phyloP scores from a whole-genome alignment of 2,888 invertebrate species.

The Plebejus argus region DNA sequence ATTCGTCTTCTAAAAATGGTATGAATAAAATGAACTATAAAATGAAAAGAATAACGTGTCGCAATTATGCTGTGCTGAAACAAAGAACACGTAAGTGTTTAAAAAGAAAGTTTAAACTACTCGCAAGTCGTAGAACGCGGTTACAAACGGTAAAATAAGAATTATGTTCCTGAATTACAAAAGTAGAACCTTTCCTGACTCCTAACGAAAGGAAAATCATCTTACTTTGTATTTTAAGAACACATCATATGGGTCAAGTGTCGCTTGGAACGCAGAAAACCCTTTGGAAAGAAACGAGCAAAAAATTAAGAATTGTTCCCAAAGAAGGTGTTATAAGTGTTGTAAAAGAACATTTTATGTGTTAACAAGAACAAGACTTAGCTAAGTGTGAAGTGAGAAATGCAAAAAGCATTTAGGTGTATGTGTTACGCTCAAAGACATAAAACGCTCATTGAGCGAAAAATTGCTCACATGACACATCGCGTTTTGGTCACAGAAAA shows the following conservation, averaged over 20 bases:
- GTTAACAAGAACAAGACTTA: too few relatives aligned
- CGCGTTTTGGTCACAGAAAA: too few relatives aligned
- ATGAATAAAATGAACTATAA: neutral
- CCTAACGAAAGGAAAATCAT: neutral
- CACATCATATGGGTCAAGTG: constrained; percentile 17
- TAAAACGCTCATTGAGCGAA: too few relatives aligned
- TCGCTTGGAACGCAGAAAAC: neutral
- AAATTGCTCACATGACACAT: too few relatives aligned
- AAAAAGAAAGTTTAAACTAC: constrained; percentile 6
- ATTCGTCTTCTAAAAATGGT: neutral
- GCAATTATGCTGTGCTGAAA: neutral
- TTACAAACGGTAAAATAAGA: neutral
- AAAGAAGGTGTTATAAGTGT: constrained; percentile 4
- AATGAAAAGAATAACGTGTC: neutral
- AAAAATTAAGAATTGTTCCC: neutral
- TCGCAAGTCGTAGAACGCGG: neutral
- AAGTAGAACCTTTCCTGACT: neutral
- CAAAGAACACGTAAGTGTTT: neutral
- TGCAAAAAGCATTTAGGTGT: too few relatives aligned
- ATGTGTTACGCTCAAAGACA: too few relatives aligned
- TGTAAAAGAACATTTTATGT: neutral
- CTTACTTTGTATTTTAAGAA: constrained; percentile 18
- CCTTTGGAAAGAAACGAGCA: neutral
- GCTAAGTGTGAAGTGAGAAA: too few relatives aligned
- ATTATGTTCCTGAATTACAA: neutral